Percentiles rank a stretch among this genome's conserved stretches.
phyloP scores from a whole-genome alignment of 2,888 invertebrate species.

The Helicoverpa assulta region DNA sequence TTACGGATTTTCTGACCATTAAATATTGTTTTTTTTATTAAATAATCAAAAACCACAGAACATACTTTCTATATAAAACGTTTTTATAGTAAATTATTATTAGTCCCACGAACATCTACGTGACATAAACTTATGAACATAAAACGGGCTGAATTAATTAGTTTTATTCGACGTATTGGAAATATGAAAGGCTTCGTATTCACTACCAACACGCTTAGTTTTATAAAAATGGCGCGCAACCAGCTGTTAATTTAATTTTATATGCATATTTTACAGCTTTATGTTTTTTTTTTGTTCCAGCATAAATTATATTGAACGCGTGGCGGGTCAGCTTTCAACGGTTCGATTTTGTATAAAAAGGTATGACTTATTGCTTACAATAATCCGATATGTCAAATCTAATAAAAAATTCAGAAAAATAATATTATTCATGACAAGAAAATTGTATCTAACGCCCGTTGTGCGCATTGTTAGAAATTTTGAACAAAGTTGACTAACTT shows the following conservation, averaged over 20 bases:
- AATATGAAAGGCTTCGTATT: conserved; percentile 54
- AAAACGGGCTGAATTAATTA: conserved; percentile 32
- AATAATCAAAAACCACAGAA: no score
- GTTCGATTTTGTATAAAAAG: conserved; percentile 6
- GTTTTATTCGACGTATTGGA: conserved; percentile 46
- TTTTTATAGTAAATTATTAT: no score
- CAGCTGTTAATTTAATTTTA: conserved; percentile 49
- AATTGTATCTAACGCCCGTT: no score
- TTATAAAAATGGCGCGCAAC: conserved; percentile 36
- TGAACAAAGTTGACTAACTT: conserved; percentile 1
- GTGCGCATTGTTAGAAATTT: no score
- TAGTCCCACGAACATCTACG: no score
- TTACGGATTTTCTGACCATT: no score
- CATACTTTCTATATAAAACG: no score
- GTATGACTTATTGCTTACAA: neutral
- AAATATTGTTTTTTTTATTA: no score
- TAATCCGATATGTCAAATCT: neutral
- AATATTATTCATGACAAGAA: no score
- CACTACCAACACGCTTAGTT: conserved; percentile 41
- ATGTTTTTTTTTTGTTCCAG: conserved; percentile 29
- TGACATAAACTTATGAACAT: neutral
- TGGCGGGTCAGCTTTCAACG: neutral
- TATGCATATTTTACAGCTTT: conserved; percentile 45
- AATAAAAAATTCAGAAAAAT: no score
- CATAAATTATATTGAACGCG: conserved; percentile 9